Evolutionary conservation across 1,140 invertebrate species (phyloP).

Genomic region (Glossosoma conforme): DNA sequence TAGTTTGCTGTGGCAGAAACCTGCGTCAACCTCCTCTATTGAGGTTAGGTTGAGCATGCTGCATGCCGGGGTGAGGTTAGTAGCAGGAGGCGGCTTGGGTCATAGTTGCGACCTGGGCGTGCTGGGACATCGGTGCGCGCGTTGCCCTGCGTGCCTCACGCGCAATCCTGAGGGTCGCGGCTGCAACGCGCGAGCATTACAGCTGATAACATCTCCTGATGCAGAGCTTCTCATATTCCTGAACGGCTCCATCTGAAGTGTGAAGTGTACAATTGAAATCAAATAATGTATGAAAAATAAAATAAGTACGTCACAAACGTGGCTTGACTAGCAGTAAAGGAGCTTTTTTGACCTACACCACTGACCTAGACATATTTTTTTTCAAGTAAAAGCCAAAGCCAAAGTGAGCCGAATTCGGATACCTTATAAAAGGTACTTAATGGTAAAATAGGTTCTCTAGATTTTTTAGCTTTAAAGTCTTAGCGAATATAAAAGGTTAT

Average conservation of each 20-base stretch:
- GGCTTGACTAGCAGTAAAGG: background rate
- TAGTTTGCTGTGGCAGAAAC: background rate
- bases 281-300: background rate
- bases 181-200: conserved; percentile 38
- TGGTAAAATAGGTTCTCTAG: too few relatives aligned
- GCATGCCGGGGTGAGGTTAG: too few relatives aligned
- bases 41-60: background rate
- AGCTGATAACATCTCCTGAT: conserved; percentile 35
- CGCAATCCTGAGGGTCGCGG: conserved; percentile 31
- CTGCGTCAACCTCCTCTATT: background rate
- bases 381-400: background rate
- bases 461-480: too few relatives aligned
- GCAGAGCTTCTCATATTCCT: conserved; percentile 36
- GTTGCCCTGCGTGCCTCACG: conserved; percentile 35
- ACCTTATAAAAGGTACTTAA: background rate
- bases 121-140: background rate
- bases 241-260: conserved; percentile 36
- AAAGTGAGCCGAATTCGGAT: background rate
- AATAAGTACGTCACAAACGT: background rate
- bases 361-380: background rate
- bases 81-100: background rate
- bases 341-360: background rate
- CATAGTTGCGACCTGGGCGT: background rate
- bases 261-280: background rate
- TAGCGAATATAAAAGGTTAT: too few relatives aligned